Conservation (phyloP, 2,888 invertebrate species). For the Drosophila demipolita region DNA sequence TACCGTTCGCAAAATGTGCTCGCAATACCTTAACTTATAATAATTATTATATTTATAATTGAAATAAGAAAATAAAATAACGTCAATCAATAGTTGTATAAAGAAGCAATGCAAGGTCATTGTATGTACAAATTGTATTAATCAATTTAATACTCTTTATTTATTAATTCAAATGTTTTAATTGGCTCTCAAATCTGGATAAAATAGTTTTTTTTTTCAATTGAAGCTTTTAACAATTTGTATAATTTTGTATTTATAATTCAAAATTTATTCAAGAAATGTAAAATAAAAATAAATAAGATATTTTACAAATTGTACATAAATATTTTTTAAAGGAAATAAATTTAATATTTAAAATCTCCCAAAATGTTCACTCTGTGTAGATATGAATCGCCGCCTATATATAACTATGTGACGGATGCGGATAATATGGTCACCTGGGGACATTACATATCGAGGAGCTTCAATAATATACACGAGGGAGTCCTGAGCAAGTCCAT, state of each 20-base stretch:
- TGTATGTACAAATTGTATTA: fast-evolving
- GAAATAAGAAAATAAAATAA: not conserved
- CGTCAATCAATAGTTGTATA: not conserved
- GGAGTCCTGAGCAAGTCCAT: constrained; percentile 89
- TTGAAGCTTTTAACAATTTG: not conserved
- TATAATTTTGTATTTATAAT: not conserved
- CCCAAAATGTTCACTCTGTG: not conserved
- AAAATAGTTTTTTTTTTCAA: no score
- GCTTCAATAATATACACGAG: constrained; percentile 85
- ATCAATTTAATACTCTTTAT: not conserved
- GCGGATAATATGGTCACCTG: constrained; percentile 93
- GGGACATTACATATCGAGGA: constrained; percentile 88
- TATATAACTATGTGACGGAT: constrained; percentile 95
- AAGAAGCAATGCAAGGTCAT: not conserved
- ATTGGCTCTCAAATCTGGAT: not conserved
- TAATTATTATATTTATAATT: not conserved
- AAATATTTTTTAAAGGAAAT: not conserved
- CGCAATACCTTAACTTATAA: not conserved
- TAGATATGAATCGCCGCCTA: constrained; percentile 79
- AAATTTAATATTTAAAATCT: not conserved
- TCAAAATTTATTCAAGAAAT: not conserved
- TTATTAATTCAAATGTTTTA: not conserved
- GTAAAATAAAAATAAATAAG: not conserved
- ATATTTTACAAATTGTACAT: not conserved
- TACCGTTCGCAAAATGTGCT: not conserved